These are phyloP conservation scores for Sebastes vulpes DNA, from an alignment of 2,797 vertebrate species.

Conservation along the genomic window DNA sequence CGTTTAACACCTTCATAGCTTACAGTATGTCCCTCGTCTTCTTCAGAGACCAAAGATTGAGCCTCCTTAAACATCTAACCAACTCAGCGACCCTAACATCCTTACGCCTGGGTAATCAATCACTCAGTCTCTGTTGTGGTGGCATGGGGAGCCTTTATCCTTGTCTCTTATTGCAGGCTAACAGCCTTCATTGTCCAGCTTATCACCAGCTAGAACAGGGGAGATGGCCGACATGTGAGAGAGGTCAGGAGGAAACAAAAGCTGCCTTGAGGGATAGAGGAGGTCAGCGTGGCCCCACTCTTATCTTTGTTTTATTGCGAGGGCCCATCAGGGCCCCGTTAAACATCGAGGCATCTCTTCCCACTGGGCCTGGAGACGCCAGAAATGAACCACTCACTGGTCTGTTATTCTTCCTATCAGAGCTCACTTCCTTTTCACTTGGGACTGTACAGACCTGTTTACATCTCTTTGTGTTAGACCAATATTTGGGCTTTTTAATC, in stretches of 20 bases:
- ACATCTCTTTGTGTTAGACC: conserved; percentile 32
- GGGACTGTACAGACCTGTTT: conserved; percentile 59
- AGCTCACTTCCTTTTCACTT: conserved; percentile 71
- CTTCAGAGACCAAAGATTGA: background rate
- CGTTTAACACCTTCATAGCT: background rate
- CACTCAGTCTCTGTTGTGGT: conserved; percentile 27
- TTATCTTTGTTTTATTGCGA: conserved; percentile 76
- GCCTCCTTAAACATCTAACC: background rate
- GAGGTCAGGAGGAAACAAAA: conserved; percentile 71
- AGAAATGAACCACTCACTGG: conserved; percentile 28
- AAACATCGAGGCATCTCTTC: conserved; percentile 41
- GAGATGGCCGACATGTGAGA: conserved; percentile 50
- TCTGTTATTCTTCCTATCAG: conserved; percentile 74
- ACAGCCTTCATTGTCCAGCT: conserved; percentile 66
- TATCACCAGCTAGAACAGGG: conserved; percentile 58
- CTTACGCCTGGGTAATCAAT: conserved; percentile 31
- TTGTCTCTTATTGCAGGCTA: conserved; percentile 46
- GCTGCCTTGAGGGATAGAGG: conserved; percentile 40
- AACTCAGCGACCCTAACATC: conserved; percentile 6
- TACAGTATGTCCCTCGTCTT: background rate
- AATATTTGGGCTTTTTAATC: conserved; percentile 2
- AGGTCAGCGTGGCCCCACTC: conserved; percentile 45
- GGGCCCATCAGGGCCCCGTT: conserved; percentile 44
- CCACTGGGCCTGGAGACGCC: conserved; percentile 10
- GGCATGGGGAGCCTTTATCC: conserved; percentile 37